These are phyloP conservation scores for Teleogryllus oceanicus DNA, from an alignment of 2,888 invertebrate species.

Conservation along the genomic window DNA sequence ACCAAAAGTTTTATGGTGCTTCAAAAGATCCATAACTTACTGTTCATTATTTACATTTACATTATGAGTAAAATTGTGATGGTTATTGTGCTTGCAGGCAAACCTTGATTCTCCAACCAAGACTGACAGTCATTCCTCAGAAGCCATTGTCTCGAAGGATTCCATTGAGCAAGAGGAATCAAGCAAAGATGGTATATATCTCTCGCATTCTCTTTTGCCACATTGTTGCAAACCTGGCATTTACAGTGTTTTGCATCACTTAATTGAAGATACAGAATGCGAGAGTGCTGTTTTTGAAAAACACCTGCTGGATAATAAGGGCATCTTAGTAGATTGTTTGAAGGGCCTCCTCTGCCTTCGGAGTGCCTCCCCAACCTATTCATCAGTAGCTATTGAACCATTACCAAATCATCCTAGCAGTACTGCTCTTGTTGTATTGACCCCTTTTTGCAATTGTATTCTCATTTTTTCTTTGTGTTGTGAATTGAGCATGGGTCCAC, in stretches of 20 bases:
- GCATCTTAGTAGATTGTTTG: neutral
- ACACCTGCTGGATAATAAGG: neutral
- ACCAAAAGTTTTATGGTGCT: neutral
- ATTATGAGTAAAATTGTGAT: too few species aligned
- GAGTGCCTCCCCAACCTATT: neutral
- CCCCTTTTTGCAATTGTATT: constrained; percentile 36
- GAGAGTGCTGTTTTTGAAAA: neutral
- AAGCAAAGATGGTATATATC: constrained; percentile 18
- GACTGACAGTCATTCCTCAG: neutral
- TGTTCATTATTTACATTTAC: too few species aligned
- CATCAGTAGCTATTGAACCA: neutral
- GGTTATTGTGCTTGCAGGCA: constrained; percentile 18
- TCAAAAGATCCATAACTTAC: neutral
- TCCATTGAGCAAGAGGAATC: neutral
- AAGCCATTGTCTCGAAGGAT: neutral
- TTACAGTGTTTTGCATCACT: neutral
- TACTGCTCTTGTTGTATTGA: constrained; percentile 28
- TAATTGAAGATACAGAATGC: neutral
- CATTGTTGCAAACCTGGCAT: neutral
- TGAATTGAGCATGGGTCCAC: constrained; percentile 23
- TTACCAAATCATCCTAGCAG: neutral
- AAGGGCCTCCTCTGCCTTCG: neutral
- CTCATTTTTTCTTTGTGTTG: constrained; percentile 30
- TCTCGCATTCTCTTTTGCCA: neutral
- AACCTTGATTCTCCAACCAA: neutral